Evolutionary conservation across 2,113 vertebrate species (phyloP), one percentile per base, ranked within the genome.

Genomic region (Sceloporus undulatus): DNA sequence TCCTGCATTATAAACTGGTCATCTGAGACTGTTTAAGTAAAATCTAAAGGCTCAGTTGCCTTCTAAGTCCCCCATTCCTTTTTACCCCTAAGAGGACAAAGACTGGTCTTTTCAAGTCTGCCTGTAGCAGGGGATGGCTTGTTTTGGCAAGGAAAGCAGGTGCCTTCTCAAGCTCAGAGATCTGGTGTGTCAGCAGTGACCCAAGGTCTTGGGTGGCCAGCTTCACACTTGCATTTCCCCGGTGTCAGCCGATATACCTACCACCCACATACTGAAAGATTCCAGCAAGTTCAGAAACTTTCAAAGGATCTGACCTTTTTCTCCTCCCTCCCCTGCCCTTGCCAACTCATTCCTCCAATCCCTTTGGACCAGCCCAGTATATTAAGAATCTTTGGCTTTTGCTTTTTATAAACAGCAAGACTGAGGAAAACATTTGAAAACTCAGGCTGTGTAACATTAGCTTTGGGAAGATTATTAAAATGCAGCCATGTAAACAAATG

Each of bases 121-220:
- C 93, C 96, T 95, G 79, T 91, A 92, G 93, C 93, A 91, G 93
- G 94, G 94, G 90, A 95, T 79, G 96, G 96, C 97, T 97, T 97
- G 94, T 97, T 97, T 97, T 97, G 97, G 97, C 97, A 96, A 91
- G 88, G 85, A 40, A 78, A 94, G 95, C 97, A 97, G 97, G 97
- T 97, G 97, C 96, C 96, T 97, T 96, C 95, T 93, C 92, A 90
- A 84, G 90, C 74, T 78, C 11, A 0, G 93, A 95, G 97, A 97
- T 95, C 93, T 94, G 95, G 95, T 94, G 93, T 95, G 97, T 96
- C 96, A 96, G 96, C 88, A 85, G 94, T 96, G 97, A 97, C 96
- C 96, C 21, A 77, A 92, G 97, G 96, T 93, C 96, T 95, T 97
- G 97, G 97, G 97, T 97, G 97, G 97, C 95, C 97, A 92, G 92